phyloP scores from a whole-genome alignment of 2,888 invertebrate genomes.

The Ennomos fuscantarius region DNA sequence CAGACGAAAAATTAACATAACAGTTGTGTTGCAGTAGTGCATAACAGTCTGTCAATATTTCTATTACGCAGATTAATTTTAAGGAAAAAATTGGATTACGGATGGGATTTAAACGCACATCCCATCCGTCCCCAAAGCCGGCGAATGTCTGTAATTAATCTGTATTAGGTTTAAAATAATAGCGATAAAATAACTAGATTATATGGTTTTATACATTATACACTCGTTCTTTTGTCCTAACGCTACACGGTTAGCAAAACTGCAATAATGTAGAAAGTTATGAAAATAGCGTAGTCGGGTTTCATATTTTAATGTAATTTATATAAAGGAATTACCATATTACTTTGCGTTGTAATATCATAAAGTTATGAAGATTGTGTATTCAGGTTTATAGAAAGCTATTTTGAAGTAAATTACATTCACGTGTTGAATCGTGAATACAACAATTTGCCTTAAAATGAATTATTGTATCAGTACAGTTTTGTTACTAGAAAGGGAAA shows the following conservation, averaged over 20 bases:
- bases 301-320: slow-evolving; percentile 3
- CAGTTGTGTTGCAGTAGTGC: no score
- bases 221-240: not conserved
- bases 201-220: not conserved
- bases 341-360: not conserved
- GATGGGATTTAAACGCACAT: no score
- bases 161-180: no score
- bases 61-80: no score
- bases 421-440: not conserved
- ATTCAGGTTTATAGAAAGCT: slow-evolving; percentile 2
- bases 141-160: no score
- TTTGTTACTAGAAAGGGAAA: no score
- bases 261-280: not conserved
- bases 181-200: not conserved
- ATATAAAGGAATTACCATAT: not conserved
- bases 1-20: no score
- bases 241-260: not conserved
- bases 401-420: not conserved
- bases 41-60: no score
- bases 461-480: no score
- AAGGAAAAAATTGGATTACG: no score
- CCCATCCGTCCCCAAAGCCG: no score
- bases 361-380: slow-evolving; percentile 4
- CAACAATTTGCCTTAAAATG: no score
- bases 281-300: slow-evolving; percentile 3